Evolutionary conservation across 2,113 vertebrate genomes (phyloP), one percentile per base, ranked within the genome.

Genomic region (Semnopithecus entellus): DNA sequence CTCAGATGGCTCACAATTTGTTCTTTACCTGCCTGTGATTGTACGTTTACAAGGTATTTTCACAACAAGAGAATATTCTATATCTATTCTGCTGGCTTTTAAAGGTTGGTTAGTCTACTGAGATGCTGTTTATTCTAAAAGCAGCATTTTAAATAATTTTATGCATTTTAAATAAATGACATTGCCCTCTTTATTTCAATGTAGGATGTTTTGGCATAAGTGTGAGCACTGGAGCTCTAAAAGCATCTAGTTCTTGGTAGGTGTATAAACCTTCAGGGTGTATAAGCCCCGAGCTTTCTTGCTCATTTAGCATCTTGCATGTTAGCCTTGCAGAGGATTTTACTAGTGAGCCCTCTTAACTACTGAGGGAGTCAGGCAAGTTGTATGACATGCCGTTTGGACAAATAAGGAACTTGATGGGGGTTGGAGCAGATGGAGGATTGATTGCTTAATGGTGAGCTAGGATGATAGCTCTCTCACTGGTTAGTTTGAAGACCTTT

Each of bases 271-370:
- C 8, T 27, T 18, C 10, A 6, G 52, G 45, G 18, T 27, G 8
- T 32, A 76, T 86, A 70, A 91, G 52, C 14, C 9, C 64, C 45
- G 5, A 90, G 30, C 22, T 88, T 88, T 90, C 57, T 73, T 68
- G 7, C 52, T 66, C 59, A 45, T 38, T 90, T 90, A 64, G 4
- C 48, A 52, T 48, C 8, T 73, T 64, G 30, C 10, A 38, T 86
- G 30, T 96, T 78, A 85, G 50, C 59, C 91, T 87, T 87, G 75
- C 50, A 68, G 35, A 84, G 40, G 79, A 20, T 40, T 96, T 90
- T 57, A 8, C 68, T 48, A 82, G 55, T 73, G 91, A 88, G 38
- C 45, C 48, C 48, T 91, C 40, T 52, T 70, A 78, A 50, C 61
- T 57, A 27, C 81, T 40, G 27, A 35, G 50, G 45, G 12, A 52